phyloP scores from a whole-genome alignment of 2,888 invertebrate species.

The Agonopterix subpropinquella region DNA sequence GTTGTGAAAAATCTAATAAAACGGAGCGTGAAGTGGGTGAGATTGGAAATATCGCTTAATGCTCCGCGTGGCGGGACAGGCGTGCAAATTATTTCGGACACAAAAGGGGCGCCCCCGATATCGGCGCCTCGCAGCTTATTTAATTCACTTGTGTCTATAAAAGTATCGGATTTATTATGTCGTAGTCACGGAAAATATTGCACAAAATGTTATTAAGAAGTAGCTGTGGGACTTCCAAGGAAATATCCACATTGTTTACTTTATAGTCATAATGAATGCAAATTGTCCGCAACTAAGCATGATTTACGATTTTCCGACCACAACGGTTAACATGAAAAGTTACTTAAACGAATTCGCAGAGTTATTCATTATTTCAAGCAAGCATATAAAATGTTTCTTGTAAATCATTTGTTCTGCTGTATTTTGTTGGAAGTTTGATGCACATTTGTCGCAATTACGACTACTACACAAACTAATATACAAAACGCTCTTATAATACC shows the following conservation, averaged over 20 bases:
- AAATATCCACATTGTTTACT: background rate
- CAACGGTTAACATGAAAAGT: background rate
- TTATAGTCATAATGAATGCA: background rate
- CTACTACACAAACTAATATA: too few species aligned
- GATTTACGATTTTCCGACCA: background rate
- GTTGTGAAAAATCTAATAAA: slow-evolving; percentile 56
- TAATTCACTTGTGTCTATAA: background rate
- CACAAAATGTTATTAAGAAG: too few species aligned
- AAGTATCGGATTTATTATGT: slow-evolving; percentile 4
- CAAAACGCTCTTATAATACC: too few species aligned
- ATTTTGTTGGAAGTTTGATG: too few species aligned
- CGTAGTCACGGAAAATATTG: too few species aligned
- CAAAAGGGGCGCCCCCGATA: slow-evolving; percentile 2
- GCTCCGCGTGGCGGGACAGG: slow-evolving; percentile 6
- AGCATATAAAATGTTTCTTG: too few species aligned
- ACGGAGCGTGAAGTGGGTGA: slow-evolving; percentile 31
- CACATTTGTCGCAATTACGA: too few species aligned
- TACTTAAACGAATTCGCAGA: too few species aligned
- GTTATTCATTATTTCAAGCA: too few species aligned
- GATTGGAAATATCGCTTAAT: slow-evolving; percentile 52
- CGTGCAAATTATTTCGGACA: slow-evolving; percentile 18
- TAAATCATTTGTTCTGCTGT: too few species aligned
- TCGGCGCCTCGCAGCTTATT: background rate
- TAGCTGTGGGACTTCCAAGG: background rate
- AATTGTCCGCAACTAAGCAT: slow-evolving; percentile 1